Percentiles rank a stretch among this genome's conserved stretches.
Evolutionary conservation across 2,113 vertebrate genomes (phyloP).

Genomic region (Pheucticus melanocephalus): DNA sequence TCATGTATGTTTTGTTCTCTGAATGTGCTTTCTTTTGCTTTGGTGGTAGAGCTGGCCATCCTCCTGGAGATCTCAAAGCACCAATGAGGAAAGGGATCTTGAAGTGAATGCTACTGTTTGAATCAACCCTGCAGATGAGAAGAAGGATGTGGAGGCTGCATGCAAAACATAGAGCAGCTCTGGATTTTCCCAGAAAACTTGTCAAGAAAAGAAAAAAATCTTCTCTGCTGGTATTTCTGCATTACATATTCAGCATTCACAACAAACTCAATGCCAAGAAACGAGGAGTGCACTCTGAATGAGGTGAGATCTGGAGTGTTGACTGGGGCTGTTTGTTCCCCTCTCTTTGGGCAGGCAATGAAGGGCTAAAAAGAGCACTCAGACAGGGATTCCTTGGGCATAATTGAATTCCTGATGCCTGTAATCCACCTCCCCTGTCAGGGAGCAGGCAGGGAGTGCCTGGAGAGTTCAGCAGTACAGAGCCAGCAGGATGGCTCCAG

Average conservation of each 20-base stretch:
- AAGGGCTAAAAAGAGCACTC: background rate
- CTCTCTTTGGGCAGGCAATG: background rate
- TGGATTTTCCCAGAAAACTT: background rate
- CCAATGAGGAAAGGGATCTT: background rate
- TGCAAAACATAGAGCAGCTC: background rate
- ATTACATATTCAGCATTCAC: background rate
- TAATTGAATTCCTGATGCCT: background rate
- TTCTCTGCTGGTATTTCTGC: background rate
- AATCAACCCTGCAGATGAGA: background rate
- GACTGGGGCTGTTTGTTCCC: background rate
- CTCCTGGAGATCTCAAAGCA: background rate
- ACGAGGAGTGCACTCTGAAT: background rate
- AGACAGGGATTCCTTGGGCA: background rate
- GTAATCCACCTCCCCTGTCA: background rate
- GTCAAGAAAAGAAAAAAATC: background rate
- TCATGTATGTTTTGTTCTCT: background rate
- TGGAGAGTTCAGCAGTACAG: background rate
- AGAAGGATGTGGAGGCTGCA: background rate
- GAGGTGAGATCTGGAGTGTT: background rate
- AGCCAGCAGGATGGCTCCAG: background rate
- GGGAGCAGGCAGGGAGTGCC: background rate
- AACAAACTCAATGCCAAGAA: background rate
- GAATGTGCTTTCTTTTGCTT: background rate
- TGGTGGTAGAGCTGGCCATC: background rate
- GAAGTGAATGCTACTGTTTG: background rate